Evolutionary conservation across 2,113 vertebrate species (phyloP), one percentile per base, ranked within the genome.

Genomic region (Xenus cinereus): DNA sequence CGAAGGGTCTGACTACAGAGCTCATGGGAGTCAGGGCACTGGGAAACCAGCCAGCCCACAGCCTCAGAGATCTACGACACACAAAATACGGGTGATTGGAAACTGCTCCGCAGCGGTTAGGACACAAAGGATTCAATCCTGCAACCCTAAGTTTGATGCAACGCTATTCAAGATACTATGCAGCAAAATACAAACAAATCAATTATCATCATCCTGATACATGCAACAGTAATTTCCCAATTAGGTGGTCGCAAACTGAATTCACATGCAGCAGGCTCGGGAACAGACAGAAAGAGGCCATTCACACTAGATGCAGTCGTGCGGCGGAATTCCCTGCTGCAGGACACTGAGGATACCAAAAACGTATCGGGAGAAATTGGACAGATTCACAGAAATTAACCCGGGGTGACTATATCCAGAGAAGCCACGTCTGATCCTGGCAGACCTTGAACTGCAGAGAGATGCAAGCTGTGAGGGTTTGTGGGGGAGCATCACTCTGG

Each of bases 1-100:
- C 92, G 96, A 80, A 99, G 98, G 20, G 99, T 98, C 95, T 98
- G 98, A 76, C 98, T 99, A 96, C 98, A 97, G 27, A 99, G 98
- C 7, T 97, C 95, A 24, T 97, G 80, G 64, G 97, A 88, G 3
- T 92, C 71, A 2, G 99, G 98, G 22, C 98, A 98, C 22, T 85
- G 98, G 33, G 98, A 96, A 22, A 98, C 80, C 68, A 99, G 98
- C 99, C 99, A 99, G 39, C 95, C 69, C 46, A 99, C 91, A 3
- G 99, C 99, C 17, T 89, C 93, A 8, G 86, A 98, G 10, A 99
- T 95, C 99, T 99, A 50, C 0, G 1, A 53, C 43, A 91, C 59
- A 88, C 6, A 46, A 11, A 84, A 78, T 37, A 68, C 0, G 1
- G 17, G 28, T 10, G 28, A n/a, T 6, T 77, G 39, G 10, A 57